Conservation (phyloP, 2,113 vertebrate genomes). For the Paracanthobrama guichenoti region DNA sequence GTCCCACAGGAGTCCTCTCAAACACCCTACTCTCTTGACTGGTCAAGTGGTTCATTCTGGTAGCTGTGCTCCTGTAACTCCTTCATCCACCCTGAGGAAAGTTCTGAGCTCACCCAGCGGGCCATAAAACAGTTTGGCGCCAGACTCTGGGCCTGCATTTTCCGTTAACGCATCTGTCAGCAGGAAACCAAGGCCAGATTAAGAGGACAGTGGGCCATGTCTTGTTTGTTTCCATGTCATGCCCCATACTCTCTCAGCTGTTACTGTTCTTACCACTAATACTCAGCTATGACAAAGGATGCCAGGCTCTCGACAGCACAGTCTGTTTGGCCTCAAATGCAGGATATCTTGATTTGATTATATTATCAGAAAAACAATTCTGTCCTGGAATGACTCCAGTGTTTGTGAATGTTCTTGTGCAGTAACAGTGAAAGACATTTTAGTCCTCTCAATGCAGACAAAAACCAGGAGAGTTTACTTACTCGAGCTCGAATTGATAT, state of each 20-base stretch:
- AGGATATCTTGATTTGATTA: background rate
- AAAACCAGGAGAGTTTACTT: background rate
- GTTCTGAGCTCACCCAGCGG: conserved; percentile 47
- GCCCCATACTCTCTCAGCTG: conserved; percentile 46
- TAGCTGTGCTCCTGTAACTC: conserved; percentile 31
- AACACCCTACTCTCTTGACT: conserved; percentile 13
- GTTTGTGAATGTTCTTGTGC: background rate
- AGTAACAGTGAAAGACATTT: background rate
- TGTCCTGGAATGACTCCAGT: conserved; percentile 1
- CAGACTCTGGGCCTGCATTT: conserved; percentile 47
- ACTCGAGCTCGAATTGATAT: no score
- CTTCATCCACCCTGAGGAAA: conserved; percentile 25
- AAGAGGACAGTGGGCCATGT: conserved; percentile 52
- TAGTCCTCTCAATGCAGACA: background rate
- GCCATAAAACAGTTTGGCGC: conserved; percentile 61
- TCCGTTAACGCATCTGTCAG: conserved; percentile 62
- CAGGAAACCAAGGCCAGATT: conserved; percentile 53
- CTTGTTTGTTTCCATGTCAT: conserved; percentile 58
- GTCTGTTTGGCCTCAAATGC: background rate
- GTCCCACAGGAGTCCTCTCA: conserved; percentile 36
- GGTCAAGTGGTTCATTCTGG: conserved; percentile 43
- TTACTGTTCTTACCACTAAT: conserved; percentile 33
- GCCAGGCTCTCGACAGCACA: background rate
- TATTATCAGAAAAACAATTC: background rate
- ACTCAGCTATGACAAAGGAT: conserved; percentile 32